Evolutionary conservation across 2,888 invertebrate species (phyloP), one percentile per base, ranked within the genome.

Genomic region (Zele albiditarsus): DNA sequence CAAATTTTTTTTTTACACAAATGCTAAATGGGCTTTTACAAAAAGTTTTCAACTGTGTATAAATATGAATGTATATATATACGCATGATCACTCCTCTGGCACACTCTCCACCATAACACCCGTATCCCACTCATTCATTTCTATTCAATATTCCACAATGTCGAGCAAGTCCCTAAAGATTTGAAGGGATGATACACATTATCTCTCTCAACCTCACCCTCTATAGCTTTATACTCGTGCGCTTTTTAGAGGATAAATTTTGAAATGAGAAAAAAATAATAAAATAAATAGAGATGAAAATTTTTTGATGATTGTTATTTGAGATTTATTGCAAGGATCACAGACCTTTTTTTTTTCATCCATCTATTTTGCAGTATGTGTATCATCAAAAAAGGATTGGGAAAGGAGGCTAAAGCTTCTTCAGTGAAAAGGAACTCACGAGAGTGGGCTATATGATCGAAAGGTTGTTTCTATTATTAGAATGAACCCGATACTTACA

Each of bases 401-500:
- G n/a, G 16, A 6, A 8, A n/a, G 33, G n/a, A 20, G 16, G 23
- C 2, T 28, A 10, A 28, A 62, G 14, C 25, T 27, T 62, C 14
- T 25, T 10, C 28, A n/a, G 31, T n/a, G n/a, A 31, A 31, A 20
- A 62, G 6, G 12, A 62, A 27, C 14, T 62, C 16, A 38, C 38
- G 16, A 27, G 28, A 28, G n/a, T 63, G n/a, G 0, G 2, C n/a
- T 62, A 20, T 38, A 38, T 20, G n/a, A 31, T 63, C 20, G n/a
- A 63, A 63, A 63, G 38, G 63, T 63, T 63, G 38, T 63, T 63
- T 31, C 63, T 63, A 63, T 63, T 63, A 31, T 31, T 53, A 53
- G 53, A 10, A 53, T 20, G 20, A 20, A 53, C 20, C 20, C 6
- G 8, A 53, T 53, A 20, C 6, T 20, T 20, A n/a, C 3, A 46